A percentile compares a stretch with the other conserved stretches of the same genome.
These are phyloP conservation scores for Scaptomyza reducta DNA, from an alignment of 2,888 invertebrate genomes.

Conservation along the genomic window DNA sequence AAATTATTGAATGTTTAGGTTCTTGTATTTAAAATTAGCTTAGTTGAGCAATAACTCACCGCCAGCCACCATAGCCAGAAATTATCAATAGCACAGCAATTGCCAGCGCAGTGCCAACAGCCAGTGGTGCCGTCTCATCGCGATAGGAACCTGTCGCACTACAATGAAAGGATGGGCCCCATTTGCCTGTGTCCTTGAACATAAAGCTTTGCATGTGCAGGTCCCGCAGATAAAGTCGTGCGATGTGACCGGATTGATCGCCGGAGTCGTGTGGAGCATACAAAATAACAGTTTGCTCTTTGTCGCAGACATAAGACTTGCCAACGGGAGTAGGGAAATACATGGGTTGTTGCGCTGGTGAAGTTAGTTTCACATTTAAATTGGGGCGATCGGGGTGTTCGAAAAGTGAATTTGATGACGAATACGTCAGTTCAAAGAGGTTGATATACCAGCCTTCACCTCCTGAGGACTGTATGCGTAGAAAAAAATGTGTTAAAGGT, in stretches of 20 bases:
- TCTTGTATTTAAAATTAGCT: neutral
- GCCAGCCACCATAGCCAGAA: constrained; percentile 91
- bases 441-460: constrained; percentile 95
- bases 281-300: constrained; percentile 88
- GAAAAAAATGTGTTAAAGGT: constrained; percentile 5
- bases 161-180: constrained; percentile 84
- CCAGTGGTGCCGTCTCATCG: constrained; percentile 93
- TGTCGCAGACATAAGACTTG: constrained; percentile 91
- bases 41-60: constrained; percentile 67
- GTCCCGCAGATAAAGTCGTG: constrained; percentile 88
- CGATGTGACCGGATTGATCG: constrained; percentile 85
- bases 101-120: constrained; percentile 93
- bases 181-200: constrained; percentile 90
- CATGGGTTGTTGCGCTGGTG: constrained; percentile 86
- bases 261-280: constrained; percentile 85
- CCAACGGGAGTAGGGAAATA: constrained; percentile 94
- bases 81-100: constrained; percentile 92
- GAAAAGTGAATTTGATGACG: constrained; percentile 87
- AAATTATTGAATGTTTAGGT: neutral
- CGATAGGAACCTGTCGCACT: constrained; percentile 86
- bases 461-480: constrained; percentile 89
- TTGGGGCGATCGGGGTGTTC: constrained; percentile 87
- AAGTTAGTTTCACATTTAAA: constrained; percentile 85
- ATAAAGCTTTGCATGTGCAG: constrained; percentile 94
- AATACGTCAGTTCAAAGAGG: constrained; percentile 90